Base-by-base conservation (phyloP, 2,797 vertebrate genomes). In the Taeniopygia guttata region DNA sequence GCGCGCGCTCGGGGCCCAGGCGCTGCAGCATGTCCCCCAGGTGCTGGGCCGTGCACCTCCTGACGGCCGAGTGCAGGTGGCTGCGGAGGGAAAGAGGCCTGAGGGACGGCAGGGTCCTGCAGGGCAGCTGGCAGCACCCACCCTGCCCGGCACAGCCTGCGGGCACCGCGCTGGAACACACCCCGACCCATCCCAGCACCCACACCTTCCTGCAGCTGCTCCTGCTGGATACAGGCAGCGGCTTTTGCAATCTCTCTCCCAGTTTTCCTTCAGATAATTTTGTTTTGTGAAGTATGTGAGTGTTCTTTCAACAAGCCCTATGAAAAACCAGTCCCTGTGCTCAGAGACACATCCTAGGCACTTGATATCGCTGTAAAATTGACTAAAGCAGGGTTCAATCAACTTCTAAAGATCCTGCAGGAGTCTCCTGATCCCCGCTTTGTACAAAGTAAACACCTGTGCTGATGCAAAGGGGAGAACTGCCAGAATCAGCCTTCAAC, bases 11-110 rank as follows among this genome's bases (percentile, higher is more conserved):
- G 2, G 98, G 97, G 34, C 99, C 99, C 70, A 99, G 96, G 62
- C 97, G 98, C 87, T 99, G 98, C 16, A 99, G 95, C 27, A 98
- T 69, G 89, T 97, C 97, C 5, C 96, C 93, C 48, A 99, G 95
- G 95, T 99, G 99, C 83, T 99, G 99, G 34, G 98, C 99, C 0
- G 98, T 96, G 94, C 99, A 99, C 86, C 98, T 98, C 79, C 99
- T 98, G 70, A 99, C 99, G 3, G 98, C 97, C 2, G 97, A 97
- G 55, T 98, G 99, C 95, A 99, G 98, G 90, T 99, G 98, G 91
- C 99, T 99, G 42, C 2, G 80, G 85, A 77, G 34, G 16, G 54
- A 94, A 29, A 56, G 16, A 4, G 16, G 0, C 7, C 32, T 86
- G 9, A 86, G 84, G 56, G 14, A 5, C 13, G 1, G 55, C 5